Evolutionary conservation across 2,113 vertebrate species (phyloP).

Genomic region (Xenopus borealis): DNA sequence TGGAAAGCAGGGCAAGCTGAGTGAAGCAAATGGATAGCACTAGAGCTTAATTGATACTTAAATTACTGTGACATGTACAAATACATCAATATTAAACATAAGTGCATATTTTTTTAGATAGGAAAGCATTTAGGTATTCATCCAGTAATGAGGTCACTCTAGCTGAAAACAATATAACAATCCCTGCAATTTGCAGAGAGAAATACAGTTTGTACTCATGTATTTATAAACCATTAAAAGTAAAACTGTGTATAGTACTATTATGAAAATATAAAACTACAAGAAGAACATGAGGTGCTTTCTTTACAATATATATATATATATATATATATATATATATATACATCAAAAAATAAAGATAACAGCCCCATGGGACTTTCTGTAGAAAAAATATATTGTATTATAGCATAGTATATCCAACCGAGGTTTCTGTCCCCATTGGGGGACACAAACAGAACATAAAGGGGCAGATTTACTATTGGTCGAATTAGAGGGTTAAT

Average conservation of each 20-base stretch:
- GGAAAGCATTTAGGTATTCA: slow-evolving; percentile 14
- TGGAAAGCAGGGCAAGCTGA: slow-evolving; percentile 47
- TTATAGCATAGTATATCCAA: too few species aligned
- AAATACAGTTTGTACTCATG: slow-evolving; percentile 9
- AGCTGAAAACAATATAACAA: neutral
- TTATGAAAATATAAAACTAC: neutral
- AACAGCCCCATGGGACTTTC: too few species aligned
- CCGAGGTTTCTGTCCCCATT: too few species aligned
- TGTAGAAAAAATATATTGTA: too few species aligned
- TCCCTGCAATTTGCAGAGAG: neutral
- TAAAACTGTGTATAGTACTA: neutral
- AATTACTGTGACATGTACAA: slow-evolving; percentile 45
- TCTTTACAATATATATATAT: too few species aligned
- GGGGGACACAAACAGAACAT: too few species aligned
- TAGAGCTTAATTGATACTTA: slow-evolving; percentile 49
- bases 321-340: too few species aligned
- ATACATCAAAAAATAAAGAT: too few species aligned
- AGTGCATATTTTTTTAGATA: slow-evolving; percentile 14
- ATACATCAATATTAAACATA: slow-evolving; percentile 33
- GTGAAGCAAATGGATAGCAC: slow-evolving; percentile 13
- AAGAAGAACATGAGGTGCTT: too few species aligned
- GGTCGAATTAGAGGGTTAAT: too few species aligned
- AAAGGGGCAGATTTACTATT: too few species aligned
- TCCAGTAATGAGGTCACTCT: slow-evolving; percentile 8
- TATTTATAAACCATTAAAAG: neutral